Evolutionary conservation across 2,113 vertebrate species (phyloP).

Genomic region (Siniperca knerii): DNA sequence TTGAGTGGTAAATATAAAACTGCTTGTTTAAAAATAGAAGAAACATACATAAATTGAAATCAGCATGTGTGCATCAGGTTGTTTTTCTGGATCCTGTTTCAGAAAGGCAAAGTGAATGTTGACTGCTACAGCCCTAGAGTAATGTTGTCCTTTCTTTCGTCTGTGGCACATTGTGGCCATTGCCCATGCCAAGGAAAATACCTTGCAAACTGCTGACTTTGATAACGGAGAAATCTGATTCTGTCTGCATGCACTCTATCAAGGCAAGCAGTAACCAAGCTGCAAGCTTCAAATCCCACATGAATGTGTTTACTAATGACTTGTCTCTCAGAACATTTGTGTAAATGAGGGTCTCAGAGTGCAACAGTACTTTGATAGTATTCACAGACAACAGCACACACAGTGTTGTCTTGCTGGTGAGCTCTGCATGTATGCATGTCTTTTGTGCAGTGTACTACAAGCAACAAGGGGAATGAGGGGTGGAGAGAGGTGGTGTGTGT

Average conservation of each 20-base stretch:
- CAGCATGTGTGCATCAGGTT: constrained; percentile 40
- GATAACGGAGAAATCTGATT: constrained; percentile 71
- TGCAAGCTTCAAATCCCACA: constrained; percentile 38
- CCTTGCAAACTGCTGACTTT: constrained; percentile 66
- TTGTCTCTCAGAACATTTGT: constrained; percentile 51
- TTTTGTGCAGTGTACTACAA: constrained; percentile 60
- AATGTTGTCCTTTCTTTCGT: constrained; percentile 71
- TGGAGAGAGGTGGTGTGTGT: constrained; percentile 25
- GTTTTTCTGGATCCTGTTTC: constrained; percentile 48
- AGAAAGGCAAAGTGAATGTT: constrained; percentile 34
- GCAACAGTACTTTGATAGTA: constrained; percentile 42
- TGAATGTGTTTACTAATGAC: constrained; percentile 64
- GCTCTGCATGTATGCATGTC: constrained; percentile 33
- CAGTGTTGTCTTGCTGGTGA: constrained; percentile 26
- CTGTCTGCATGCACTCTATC: constrained; percentile 44
- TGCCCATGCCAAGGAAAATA: constrained; percentile 76
- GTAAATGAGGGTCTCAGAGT: constrained; percentile 55
- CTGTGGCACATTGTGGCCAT: constrained; percentile 54
- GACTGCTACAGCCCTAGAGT: constrained; percentile 49
- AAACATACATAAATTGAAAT: constrained; percentile 27
- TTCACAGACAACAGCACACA: constrained; percentile 38
- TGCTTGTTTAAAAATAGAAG: background rate
- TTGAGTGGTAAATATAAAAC: background rate
- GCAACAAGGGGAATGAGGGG: constrained; percentile 47
- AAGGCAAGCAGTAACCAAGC: constrained; percentile 38